Conservation (phyloP, 2,113 vertebrate genomes). For the Andinoacara biseriatus region DNA sequence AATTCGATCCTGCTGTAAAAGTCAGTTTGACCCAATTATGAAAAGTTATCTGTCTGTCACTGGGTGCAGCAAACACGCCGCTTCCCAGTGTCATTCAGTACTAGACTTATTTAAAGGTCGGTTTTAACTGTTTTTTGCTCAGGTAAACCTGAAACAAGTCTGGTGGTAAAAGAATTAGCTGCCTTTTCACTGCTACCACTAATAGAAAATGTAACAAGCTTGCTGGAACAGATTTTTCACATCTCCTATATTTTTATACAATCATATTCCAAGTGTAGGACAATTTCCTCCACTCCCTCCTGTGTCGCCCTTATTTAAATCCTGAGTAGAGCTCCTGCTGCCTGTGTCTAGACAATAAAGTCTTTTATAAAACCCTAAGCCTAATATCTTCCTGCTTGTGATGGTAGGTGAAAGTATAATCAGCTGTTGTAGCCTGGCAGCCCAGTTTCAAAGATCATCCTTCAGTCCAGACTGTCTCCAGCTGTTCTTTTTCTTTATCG, state of each 20-base stretch:
- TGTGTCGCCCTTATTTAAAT: conserved; percentile 36
- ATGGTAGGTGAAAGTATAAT: conserved; percentile 61
- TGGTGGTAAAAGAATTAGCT: conserved; percentile 7
- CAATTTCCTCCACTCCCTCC: conserved; percentile 65
- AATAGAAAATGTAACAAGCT: conserved; percentile 34
- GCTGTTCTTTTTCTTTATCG: conserved; percentile 37
- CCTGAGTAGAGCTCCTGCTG: conserved; percentile 39
- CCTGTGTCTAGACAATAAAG: conserved; percentile 71
- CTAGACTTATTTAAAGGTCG: neutral
- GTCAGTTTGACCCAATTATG: conserved; percentile 17
- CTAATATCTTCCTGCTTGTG: conserved; percentile 51
- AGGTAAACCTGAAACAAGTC: conserved; percentile 16
- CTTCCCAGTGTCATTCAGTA: conserved; percentile 13
- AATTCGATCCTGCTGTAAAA: conserved; percentile 38
- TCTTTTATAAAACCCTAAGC: conserved; percentile 60
- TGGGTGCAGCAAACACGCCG: neutral
- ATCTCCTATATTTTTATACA: conserved; percentile 56
- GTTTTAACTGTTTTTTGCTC: neutral
- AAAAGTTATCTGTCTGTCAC: conserved; percentile 13
- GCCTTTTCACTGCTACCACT: neutral
- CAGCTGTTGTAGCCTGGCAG: conserved; percentile 47
- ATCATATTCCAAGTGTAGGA: conserved; percentile 45
- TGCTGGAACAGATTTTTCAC: conserved; percentile 43
- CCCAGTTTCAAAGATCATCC: conserved; percentile 10
- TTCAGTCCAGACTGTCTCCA: conserved; percentile 31